A percentile compares a stretch with the other conserved stretches of the same genome.
Conservation (phyloP, 2,113 vertebrate species). For the Lophura nycthemera region DNA sequence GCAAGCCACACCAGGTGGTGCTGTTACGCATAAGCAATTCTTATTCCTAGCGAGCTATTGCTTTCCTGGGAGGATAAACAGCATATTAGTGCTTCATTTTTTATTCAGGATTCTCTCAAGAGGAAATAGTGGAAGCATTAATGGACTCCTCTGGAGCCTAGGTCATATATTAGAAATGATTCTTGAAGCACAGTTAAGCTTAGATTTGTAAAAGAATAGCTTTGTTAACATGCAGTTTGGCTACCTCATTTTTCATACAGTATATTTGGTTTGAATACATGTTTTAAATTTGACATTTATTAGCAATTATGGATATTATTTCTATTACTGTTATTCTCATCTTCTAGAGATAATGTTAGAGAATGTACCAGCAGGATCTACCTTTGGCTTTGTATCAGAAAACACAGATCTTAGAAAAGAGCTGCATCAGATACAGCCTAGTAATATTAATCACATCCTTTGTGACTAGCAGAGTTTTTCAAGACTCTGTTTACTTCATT, state of each 20-base stretch:
- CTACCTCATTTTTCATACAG: neutral
- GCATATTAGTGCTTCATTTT: neutral
- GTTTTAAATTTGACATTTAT: neutral
- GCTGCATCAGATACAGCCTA: neutral
- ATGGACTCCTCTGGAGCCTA: neutral
- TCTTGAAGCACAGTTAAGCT: neutral
- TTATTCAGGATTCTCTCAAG: neutral
- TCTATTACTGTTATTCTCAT: neutral
- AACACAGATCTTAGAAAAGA: neutral
- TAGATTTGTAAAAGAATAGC: neutral
- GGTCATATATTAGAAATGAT: neutral
- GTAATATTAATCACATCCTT: neutral
- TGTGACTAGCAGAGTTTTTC: neutral
- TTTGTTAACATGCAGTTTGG: neutral
- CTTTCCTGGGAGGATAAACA: neutral
- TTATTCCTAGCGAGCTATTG: neutral
- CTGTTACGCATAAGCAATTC: slow-evolving; percentile 28
- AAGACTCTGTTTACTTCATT: neutral
- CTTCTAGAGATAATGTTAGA: neutral
- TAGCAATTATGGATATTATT: neutral
- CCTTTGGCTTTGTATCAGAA: neutral
- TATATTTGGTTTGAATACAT: neutral
- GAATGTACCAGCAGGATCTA: neutral
- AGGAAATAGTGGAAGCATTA: neutral
- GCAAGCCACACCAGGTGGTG: slow-evolving; percentile 55